Evolutionary conservation across 2,888 invertebrate species (phyloP), one percentile per base, ranked within the genome.

Genomic region (Lacanobia wlatinum): DNA sequence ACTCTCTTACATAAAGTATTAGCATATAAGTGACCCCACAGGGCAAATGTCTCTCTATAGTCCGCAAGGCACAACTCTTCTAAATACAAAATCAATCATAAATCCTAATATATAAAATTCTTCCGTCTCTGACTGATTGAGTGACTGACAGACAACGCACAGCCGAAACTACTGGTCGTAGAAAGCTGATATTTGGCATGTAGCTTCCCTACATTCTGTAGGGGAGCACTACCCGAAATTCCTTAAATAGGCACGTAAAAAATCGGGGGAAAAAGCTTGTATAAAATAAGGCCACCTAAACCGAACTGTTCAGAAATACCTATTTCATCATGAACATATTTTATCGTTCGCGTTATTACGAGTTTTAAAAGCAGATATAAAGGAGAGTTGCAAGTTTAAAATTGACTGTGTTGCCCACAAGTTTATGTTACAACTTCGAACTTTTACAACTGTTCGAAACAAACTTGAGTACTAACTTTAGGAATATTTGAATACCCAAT

Each of bases 261-360:
- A 34, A 5, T 6, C 34, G 34, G 3, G 4, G 2, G 6, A 2
- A 2, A 6, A 34, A 34, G 34, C 34, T 34, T 3, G 34, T 56
- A 61, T 72, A 55, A 66, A 70, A 80, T 70, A 70, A 66, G 43
- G 12, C 18, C 28, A 68, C 21, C 18, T 61, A 53, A 10, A 58
- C 61, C 58, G 52, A 72, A 48, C 53, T 61, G 61, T 63, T 43
- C 48, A 9, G 53, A 71, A 61, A 68, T 72, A n/a, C n/a, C n/a
- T n/a, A 61, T 82, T 61, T 71, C 64, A 67, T 65, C 67, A 50
- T 82, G 71, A 77, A 77, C 55, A 55, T 76, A 55, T 52, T 78
- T 77, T 72, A 77, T 64, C 16, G 67, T 50, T 53, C 12, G 18
- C 1, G n/a, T 61, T 68, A 61, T 67, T 53, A 40, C 5, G 9